Base-by-base conservation (phyloP, 2,797 vertebrate species). In the Podargus strigoides region DNA sequence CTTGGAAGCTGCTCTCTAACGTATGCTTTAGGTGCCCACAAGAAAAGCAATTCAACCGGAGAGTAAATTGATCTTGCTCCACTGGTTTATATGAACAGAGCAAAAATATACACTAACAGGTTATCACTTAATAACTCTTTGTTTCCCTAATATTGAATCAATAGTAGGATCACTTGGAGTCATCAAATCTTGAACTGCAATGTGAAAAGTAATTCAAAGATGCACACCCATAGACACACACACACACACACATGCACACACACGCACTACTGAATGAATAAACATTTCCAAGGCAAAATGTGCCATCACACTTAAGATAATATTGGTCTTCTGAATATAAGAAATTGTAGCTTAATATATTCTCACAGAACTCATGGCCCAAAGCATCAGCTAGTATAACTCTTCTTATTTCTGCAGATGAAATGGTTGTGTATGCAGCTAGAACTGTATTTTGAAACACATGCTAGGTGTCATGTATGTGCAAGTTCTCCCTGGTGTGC, bases 51-150 rank as follows among this genome's bases (percentile, higher is more conserved):
- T 97, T 98, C 97, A 97, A 97, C 95, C 82, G 28, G 95, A 97
- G 97, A 97, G 97, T 96, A 98, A 98, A 98, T 98, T 98, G 98
- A 97, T 98, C 98, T 97, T 97, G 97, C 97, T 98, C 97, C 97
- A 97, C 85, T 98, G 96, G 92, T 97, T 98, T 97, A 97, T 98
- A 97, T 97, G 97, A 98, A 98, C 96, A 97, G 97, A 97, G 94
- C 53, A 89, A 97, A 97, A 97, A 97, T 91, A 94, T 76, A 91
- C 84, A 97, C 94, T 97, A 97, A 98, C 94, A 95, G 96, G 97
- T 97, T 96, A 97, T 95, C 96, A 95, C 91, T 98, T 98, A 98
- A 98, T 97, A 98, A 98, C 93, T 97, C 95, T 96, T 97, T 97
- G 95, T 97, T 97, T 97, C 89, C 64, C 92, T 97, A 97, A 92